Conservation (phyloP, 1,140 invertebrate genomes). For the Drosophila tani region DNA sequence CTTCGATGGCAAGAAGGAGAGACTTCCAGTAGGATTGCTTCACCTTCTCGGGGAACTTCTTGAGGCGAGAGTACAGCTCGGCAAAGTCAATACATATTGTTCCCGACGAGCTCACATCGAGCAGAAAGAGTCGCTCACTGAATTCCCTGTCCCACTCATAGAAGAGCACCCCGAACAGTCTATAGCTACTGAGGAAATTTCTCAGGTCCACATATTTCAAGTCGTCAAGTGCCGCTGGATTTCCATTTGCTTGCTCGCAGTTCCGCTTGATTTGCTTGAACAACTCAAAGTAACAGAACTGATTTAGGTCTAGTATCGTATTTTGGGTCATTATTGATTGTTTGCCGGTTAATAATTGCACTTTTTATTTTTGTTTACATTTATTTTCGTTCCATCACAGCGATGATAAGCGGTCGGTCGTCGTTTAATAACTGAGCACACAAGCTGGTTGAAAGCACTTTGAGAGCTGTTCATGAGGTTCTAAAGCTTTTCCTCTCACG, state of each 20-base stretch:
- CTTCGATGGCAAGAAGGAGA: neutral
- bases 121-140: neutral
- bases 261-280: slow-evolving; percentile 9
- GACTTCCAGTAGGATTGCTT: slow-evolving; percentile 1
- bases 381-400: no score
- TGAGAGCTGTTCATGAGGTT: neutral
- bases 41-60: neutral
- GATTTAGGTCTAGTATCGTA: slow-evolving; percentile 9
- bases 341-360: no score
- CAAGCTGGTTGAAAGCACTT: neutral
- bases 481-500: neutral
- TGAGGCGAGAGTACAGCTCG: neutral
- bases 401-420: neutral
- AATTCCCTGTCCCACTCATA: slow-evolving; percentile 4
- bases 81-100: slow-evolving; percentile 7
- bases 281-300: slow-evolving; percentile 18
- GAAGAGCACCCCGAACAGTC: neutral
- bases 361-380: neutral
- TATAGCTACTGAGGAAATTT: neutral
- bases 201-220: slow-evolving; percentile 5
- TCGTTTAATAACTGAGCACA: neutral
- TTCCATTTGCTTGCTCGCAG: slow-evolving; percentile 3
- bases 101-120: neutral
- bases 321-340: neutral
- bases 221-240: neutral